Percentiles rank a stretch among this genome's conserved stretches.
These are phyloP conservation scores for Discoglossus pictus DNA, from an alignment of 2,797 vertebrate species.

Conservation along the genomic window DNA sequence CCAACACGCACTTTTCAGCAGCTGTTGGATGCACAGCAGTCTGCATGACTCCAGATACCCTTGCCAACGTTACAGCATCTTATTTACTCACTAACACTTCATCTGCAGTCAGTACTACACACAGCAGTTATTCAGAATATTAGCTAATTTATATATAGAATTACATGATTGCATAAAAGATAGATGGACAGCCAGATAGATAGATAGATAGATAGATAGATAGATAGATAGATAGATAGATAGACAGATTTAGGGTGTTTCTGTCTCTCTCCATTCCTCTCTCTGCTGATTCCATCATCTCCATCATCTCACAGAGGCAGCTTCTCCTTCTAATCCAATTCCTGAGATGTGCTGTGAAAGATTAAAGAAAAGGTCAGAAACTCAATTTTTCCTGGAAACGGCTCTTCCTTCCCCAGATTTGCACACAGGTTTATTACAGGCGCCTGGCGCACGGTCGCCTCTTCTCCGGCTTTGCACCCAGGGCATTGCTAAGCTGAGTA, in stretches of 20 bases:
- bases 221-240: not conserved
- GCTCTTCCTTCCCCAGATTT: slow-evolving; percentile 11
- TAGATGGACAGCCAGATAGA: no score
- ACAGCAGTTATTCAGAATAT: no score
- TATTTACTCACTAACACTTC: no score
- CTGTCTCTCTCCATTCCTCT: not conserved
- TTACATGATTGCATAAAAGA: no score
- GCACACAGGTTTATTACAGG: slow-evolving; percentile 38
- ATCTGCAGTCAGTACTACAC: no score
- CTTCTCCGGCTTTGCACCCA: no score
- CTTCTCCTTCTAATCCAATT: slow-evolving; percentile 31
- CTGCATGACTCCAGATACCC: no score
- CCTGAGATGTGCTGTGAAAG: slow-evolving; percentile 31
- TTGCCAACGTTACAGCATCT: no score
- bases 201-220: not conserved
- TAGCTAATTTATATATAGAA: no score
- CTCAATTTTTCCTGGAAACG: slow-evolving; percentile 32
- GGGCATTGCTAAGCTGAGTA: slow-evolving; percentile 12
- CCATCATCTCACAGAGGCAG: slow-evolving; percentile 21
- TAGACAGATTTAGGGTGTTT: not conserved
- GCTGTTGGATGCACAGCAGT: no score
- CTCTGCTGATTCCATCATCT: no score
- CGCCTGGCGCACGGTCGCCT: slow-evolving; percentile 3
- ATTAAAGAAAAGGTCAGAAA: slow-evolving; percentile 51
- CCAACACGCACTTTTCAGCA: no score